Conservation (phyloP, 2,113 vertebrate genomes). For the Isurus oxyrinchus region DNA sequence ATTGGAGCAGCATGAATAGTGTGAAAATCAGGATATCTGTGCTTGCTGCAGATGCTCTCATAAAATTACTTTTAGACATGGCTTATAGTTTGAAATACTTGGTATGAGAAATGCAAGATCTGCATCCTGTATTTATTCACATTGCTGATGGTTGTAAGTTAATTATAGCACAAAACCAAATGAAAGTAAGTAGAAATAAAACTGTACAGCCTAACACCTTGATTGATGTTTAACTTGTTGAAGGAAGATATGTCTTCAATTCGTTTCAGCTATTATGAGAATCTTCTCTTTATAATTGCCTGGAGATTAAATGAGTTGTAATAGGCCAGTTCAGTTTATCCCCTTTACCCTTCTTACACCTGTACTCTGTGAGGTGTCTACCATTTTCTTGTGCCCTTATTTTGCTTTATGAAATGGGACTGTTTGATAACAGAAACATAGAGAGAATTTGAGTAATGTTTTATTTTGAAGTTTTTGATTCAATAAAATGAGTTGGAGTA, state of each 20-base stretch:
- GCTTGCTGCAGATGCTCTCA: neutral
- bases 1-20: neutral
- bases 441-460: neutral
- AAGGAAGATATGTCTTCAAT: neutral
- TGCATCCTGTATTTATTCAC: neutral
- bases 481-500: neutral
- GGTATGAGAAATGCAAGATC: neutral
- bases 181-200: neutral
- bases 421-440: neutral
- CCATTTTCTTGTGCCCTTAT: neutral
- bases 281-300: neutral
- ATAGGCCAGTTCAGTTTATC: neutral
- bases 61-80: neutral
- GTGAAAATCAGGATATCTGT: neutral
- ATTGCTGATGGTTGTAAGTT: neutral
- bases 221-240: neutral
- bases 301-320: neutral
- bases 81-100: neutral
- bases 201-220: neutral
- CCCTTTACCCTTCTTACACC: neutral
- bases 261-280: neutral
- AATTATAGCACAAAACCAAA: neutral
- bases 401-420: neutral
- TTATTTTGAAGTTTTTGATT: neutral
- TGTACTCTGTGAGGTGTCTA: neutral